Base-by-base conservation (phyloP, 2,113 vertebrate genomes). In the Oenanthe melanoleuca region DNA sequence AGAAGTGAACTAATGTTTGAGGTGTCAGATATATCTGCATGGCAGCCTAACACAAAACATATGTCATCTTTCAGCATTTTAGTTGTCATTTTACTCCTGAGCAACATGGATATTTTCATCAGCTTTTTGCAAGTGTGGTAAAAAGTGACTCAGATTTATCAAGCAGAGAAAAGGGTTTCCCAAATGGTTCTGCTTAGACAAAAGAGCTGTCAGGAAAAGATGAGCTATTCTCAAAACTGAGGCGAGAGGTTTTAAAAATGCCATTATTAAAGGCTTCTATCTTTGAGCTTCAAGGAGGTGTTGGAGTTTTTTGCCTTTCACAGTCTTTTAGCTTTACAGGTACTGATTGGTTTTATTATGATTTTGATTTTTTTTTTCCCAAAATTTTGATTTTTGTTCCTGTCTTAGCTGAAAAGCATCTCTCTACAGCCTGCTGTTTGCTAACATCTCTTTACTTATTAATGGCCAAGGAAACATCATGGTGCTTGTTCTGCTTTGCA, bases 201-300 rank as follows among this genome's bases (percentile, higher is more conserved):
- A 83, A 95, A 83, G 59, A 89, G 40, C 85, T 93, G 81, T 88
- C 84, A 95, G 78, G 52, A 94, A 82, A 96, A 92, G 56, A 77
- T 60, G 18, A 67, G 64, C 52, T 60, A 23, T 85, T 37, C 61
- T 92, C 25, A 78, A 53, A 88, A 77, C 59, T 52, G 65, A 65
- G 25, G 16, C 14, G 0, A 74, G 55, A 80, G 56, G 26, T 95
- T 81, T 82, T 66, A 50, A 91, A 82, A 53, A 82, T 59, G 20
- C 52, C 6, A 5, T 92, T 94, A 90, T 56, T 45, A 83, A 90
- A 89, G 40, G 14, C 19, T 67, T 90, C 80, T 74, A 1, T 71
- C 73, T 89, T 84, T 81, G 64, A 81, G 44, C 57, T 88, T 88
- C 47, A 52, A 60, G 31, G 44, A 69, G 22, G 13, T 77, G 16